These are phyloP conservation scores for Lates calcarifer DNA, from an alignment of 2,113 vertebrate species.

Conservation along the genomic window DNA sequence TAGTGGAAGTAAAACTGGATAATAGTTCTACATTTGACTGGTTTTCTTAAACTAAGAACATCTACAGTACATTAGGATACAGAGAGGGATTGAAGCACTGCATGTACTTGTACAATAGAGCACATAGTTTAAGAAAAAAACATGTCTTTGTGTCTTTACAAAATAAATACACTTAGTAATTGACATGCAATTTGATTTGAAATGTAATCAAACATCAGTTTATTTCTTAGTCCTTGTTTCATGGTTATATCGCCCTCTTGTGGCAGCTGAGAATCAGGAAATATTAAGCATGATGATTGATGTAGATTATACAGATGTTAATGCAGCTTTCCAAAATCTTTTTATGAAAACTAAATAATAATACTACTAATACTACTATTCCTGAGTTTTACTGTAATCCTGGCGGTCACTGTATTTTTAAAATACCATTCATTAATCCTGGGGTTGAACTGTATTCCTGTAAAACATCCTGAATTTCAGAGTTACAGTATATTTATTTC, in stretches of 20 bases:
- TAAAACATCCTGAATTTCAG: too few species aligned
- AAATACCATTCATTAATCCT: background rate
- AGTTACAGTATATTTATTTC: background rate
- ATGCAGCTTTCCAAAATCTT: background rate
- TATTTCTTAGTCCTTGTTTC: background rate
- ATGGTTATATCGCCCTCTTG: conserved; percentile 47
- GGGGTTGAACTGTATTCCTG: background rate
- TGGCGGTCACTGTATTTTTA: background rate
- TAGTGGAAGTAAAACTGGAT: too few species aligned
- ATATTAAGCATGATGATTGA: background rate
- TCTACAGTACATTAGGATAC: background rate
- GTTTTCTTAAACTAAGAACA: background rate
- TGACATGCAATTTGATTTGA: background rate
- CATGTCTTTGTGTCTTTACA: background rate
- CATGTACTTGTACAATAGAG: background rate
- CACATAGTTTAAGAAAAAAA: background rate
- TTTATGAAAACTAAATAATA: too few species aligned
- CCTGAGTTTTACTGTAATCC: background rate
- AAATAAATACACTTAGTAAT: background rate
- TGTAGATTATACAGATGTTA: background rate
- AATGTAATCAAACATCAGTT: background rate
- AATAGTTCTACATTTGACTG: too few species aligned
- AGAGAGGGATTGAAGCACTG: background rate
- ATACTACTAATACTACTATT: too few species aligned
- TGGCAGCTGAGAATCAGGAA: conserved; percentile 26